Evolutionary conservation across 2,888 invertebrate genomes (phyloP).

Genomic region (Hydriomena furcata): DNA sequence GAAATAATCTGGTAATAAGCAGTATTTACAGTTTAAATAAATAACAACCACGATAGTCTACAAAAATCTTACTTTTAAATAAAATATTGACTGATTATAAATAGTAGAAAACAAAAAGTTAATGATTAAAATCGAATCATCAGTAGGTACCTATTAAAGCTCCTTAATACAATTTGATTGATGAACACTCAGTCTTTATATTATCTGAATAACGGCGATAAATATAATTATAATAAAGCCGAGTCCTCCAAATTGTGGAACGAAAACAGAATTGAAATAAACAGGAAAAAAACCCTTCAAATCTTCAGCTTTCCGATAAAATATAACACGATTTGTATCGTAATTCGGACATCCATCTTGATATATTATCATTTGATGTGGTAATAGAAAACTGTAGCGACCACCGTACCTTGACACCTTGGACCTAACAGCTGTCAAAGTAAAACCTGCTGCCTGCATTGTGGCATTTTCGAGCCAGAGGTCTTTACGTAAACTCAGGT

Average conservation of each 20-base stretch:
- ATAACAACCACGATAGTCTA: too few species aligned
- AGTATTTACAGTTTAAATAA: too few species aligned
- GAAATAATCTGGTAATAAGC: too few species aligned
- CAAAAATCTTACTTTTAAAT: too few species aligned
- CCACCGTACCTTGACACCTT: slow-evolving; percentile 16
- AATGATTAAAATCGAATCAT: too few species aligned
- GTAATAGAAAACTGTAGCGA: slow-evolving; percentile 27
- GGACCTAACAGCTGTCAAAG: neutral
- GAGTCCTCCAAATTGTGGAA: neutral
- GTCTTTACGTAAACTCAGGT: slow-evolving; percentile 10
- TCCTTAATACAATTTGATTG: too few species aligned
- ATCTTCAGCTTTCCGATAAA: slow-evolving; percentile 13
- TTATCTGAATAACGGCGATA: slow-evolving; percentile 1
- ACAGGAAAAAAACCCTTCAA: neutral
- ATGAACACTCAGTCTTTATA: neutral
- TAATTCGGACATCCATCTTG: slow-evolving; percentile 29
- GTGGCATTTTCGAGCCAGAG: neutral
- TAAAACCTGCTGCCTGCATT: slow-evolving; percentile 2
- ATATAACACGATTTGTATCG: slow-evolving; percentile 31
- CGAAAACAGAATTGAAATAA: neutral
- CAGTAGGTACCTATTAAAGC: too few species aligned
- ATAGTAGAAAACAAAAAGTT: too few species aligned
- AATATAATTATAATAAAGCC: neutral
- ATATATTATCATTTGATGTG: slow-evolving; percentile 29
- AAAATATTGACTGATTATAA: too few species aligned